Evolutionary conservation across 1,140 invertebrate species (phyloP), one percentile per base, ranked within the genome.

Genomic region (Diuraphis noxia): DNA sequence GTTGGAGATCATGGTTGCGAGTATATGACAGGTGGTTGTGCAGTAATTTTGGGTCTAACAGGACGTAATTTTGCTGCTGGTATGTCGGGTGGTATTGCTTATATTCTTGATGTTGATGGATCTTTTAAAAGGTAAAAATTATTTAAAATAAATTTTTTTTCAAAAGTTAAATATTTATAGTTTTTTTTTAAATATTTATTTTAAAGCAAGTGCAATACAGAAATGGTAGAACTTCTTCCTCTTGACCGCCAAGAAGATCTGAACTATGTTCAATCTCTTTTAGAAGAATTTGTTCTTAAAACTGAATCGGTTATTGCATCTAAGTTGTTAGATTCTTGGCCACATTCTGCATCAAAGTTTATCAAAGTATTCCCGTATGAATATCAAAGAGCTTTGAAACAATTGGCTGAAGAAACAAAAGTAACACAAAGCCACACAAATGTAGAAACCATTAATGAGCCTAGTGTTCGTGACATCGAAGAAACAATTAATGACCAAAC

Each of bases 1-100:
- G 98, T 99, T 90, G 99, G 99, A 86, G 99, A 99, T 95, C 99
- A 99, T 94, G 99, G 98, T 46, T 99, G 99, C 95, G 99, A 99
- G 94, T 99, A 99, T 94, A 99, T 99, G 99, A 99, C 99, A 77
- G 99, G 98, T 43, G 98, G 98, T 92, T 95, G 95, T 92, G 97
- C 97, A 92, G 94, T 99, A 17, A 97, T 99, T 93, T 95, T 99
- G 23, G 98, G 98, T 13, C 94, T 97, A n/a, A 99, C 98, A 25
- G 98, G 98, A 91, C 95, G 98, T 91, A 99, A 99, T 95, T 99
- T 99, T 95, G 99, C 98, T 72, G 99, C 99, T 92, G 99, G 99
- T 93, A 99, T 99, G 98, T 98, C 97, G 92, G 97, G 98, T 92
- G 99, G 99, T 92, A 97, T 99, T 92, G 99, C 99, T 1, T 99